Conservation (phyloP, 2,797 vertebrate genomes). For the Vireo griseus region DNA sequence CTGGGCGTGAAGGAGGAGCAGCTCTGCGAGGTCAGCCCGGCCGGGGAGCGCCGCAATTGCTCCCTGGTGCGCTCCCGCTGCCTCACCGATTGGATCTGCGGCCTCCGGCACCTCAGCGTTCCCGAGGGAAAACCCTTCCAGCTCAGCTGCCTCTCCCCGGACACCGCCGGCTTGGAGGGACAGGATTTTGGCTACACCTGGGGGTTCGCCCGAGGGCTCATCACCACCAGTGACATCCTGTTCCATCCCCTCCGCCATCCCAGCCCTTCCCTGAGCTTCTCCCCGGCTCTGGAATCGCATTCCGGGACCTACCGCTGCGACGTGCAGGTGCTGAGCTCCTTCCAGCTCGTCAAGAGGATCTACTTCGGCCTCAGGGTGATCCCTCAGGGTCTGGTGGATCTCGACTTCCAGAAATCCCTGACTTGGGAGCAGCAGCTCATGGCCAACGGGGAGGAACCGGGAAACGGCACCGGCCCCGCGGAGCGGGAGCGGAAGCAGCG, state of each 20-base stretch:
- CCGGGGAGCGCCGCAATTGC: constrained; percentile 62
- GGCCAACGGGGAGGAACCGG: background rate
- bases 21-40: constrained; percentile 70
- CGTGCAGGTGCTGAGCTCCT: constrained; percentile 65
- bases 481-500: rapidly evolving
- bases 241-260: constrained; percentile 69
- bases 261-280: background rate
- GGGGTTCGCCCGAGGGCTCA: constrained; percentile 79
- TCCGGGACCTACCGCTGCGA: constrained; percentile 89
- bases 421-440: constrained; percentile 51
- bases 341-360: constrained; percentile 76
- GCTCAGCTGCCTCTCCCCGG: constrained; percentile 78
- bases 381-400: constrained; percentile 56
- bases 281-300: constrained; percentile 72
- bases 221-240: constrained; percentile 79
- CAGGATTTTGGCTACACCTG: constrained; percentile 75
- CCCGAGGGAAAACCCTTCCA: constrained; percentile 65
- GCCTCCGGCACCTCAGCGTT: constrained; percentile 75
- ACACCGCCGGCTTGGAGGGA: constrained; percentile 43
- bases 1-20: constrained; percentile 79
- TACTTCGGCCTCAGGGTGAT: constrained; percentile 86
- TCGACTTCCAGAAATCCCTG: constrained; percentile 76
- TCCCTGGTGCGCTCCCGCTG: constrained; percentile 64
- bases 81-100: constrained; percentile 78
- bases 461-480: background rate